phyloP scores from a whole-genome alignment of 2,888 invertebrate genomes.

The Metalampra italica region DNA sequence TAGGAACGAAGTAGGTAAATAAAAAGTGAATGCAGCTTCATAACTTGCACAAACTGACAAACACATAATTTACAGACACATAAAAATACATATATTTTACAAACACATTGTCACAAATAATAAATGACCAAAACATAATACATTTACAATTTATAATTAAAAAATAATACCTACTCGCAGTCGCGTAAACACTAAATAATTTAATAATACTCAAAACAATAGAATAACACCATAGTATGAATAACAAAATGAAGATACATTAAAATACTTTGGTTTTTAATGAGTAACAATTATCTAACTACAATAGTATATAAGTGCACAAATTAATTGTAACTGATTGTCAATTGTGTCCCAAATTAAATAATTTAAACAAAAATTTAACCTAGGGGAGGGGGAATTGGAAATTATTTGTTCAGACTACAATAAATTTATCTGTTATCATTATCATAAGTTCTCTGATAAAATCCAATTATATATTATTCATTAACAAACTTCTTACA shows the following conservation, averaged over 20 bases:
- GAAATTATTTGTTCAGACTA: constrained; percentile 9
- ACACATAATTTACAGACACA: background rate
- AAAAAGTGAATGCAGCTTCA: constrained; percentile 15
- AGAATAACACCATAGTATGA: constrained; percentile 25
- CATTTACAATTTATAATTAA: constrained; percentile 15
- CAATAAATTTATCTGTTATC: background rate
- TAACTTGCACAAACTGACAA: constrained; percentile 9
- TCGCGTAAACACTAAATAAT: constrained; percentile 44
- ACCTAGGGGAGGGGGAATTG: background rate
- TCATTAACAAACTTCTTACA: constrained; percentile 43
- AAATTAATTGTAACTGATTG: constrained; percentile 9
- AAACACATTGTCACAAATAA: background rate
- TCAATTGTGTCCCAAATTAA: constrained; percentile 4
- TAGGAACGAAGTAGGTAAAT: constrained; percentile 46
- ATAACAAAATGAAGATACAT: constrained; percentile 42
- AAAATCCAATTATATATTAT: constrained; percentile 30
- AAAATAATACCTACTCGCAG: constrained; percentile 51
- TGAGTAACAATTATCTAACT: constrained; percentile 36
- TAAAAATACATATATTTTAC: background rate
- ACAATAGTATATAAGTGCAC: constrained; percentile 10
- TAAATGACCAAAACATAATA: too few relatives aligned
- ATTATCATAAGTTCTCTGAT: constrained; percentile 13
- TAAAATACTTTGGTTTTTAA: constrained; percentile 64
- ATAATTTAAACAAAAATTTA: background rate
- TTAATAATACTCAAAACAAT: constrained; percentile 19